A percentile compares a stretch with the other conserved stretches of the same genome.
phyloP scores from a whole-genome alignment of 2,113 vertebrate genomes.

The Suricata suricatta region DNA sequence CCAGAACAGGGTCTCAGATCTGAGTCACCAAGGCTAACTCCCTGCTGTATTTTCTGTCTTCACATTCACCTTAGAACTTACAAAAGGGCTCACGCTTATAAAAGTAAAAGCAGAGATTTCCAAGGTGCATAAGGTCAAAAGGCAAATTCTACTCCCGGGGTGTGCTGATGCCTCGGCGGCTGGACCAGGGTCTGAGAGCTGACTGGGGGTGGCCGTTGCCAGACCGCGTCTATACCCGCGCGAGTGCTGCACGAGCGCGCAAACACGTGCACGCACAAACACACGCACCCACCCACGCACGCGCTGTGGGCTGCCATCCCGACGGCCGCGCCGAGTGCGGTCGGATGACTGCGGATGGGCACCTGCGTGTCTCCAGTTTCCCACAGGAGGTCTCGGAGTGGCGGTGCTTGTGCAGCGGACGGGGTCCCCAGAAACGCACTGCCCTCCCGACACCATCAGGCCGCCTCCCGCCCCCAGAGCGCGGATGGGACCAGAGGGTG shows the following conservation, averaged over 20 bases:
- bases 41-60: no score
- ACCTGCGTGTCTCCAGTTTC: accelerated
- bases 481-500: background rate
- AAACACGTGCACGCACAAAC: no score
- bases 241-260: accelerated
- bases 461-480: background rate
- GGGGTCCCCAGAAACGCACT: background rate
- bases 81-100: background rate
- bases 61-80: background rate
- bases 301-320: background rate
- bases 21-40: background rate
- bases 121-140: background rate
- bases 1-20: background rate
- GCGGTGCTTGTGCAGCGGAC: background rate
- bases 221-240: background rate
- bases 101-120: background rate
- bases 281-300: no score
- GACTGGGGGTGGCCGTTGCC: background rate
- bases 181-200: background rate
- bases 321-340: accelerated
- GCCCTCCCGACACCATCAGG: background rate
- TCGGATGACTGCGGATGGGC: accelerated
- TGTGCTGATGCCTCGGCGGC: accelerated
- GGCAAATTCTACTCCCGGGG: background rate
- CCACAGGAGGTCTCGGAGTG: background rate